phyloP scores from a whole-genome alignment of 2,113 vertebrate species.

The Xiphophorus couchianus region DNA sequence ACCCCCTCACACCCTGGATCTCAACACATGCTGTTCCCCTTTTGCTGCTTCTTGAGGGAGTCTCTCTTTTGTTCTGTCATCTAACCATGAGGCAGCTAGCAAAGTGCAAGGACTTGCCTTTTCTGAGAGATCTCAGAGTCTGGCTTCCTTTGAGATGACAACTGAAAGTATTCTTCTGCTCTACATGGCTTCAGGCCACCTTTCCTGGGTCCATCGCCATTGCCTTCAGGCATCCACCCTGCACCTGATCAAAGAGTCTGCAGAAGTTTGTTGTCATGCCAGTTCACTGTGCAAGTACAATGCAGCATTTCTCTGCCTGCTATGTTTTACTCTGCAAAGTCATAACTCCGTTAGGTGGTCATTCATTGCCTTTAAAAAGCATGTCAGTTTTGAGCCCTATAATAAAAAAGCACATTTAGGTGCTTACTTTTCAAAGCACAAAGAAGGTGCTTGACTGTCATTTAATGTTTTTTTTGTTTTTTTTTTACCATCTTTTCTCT shows the following conservation, averaged over 20 bases:
- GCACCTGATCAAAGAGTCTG: constrained; percentile 71
- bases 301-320: constrained; percentile 27
- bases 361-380: constrained; percentile 45
- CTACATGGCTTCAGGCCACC: constrained; percentile 65
- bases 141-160: constrained; percentile 43
- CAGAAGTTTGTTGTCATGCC: constrained; percentile 67
- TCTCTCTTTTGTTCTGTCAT: constrained; percentile 38
- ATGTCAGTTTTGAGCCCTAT: constrained; percentile 41
- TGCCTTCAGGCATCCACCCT: constrained; percentile 64
- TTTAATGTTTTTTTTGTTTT: neutral
- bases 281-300: constrained; percentile 40
- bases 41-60: constrained; percentile 40
- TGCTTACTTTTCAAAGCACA: constrained; percentile 45
- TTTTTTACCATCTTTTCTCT: constrained; percentile 6
- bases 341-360: constrained; percentile 46
- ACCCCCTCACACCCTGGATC: constrained; percentile 12
- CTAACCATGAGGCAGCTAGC: constrained; percentile 38
- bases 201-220: constrained; percentile 47
- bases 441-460: constrained; percentile 25
- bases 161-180: constrained; percentile 42
- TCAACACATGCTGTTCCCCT: constrained; percentile 19
- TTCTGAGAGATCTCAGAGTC: constrained; percentile 40
- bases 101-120: constrained; percentile 53
- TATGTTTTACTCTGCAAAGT: constrained; percentile 33
- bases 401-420: constrained; percentile 28